Evolutionary conservation across 2,797 vertebrate species (phyloP).

Genomic region (Nothura maculosa): DNA sequence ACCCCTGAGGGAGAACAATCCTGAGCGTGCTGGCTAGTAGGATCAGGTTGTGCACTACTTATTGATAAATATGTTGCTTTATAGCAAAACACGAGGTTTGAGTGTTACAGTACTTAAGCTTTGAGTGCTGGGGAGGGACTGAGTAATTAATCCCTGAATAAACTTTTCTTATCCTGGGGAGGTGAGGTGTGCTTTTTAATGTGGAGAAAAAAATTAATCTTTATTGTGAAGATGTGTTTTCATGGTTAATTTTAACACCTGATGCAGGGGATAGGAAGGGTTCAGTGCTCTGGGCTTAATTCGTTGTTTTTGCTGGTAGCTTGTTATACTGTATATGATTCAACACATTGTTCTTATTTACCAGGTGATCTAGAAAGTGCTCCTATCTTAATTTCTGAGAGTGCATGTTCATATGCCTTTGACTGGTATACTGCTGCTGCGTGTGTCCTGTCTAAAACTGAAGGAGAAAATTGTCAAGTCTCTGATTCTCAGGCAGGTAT

Average conservation of each 20-base stretch:
- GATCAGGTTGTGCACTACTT: neutral
- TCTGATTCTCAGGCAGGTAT: conserved; percentile 91
- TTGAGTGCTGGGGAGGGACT: neutral
- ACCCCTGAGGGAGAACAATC: neutral
- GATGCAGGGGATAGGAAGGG: neutral
- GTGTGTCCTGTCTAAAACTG: conserved; percentile 89
- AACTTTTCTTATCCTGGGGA: neutral
- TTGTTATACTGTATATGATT: neutral
- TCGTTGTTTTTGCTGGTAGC: neutral
- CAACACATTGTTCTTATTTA: neutral
- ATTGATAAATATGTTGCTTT: neutral
- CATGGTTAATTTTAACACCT: neutral
- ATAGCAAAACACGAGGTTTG: neutral
- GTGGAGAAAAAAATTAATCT: neutral
- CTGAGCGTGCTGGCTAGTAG: neutral
- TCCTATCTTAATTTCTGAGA: conserved; percentile 83
- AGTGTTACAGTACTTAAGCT: neutral
- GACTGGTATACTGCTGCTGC: conserved; percentile 94
- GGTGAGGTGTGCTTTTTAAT: neutral
- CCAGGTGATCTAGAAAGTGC: conserved; percentile 91
- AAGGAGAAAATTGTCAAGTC: conserved; percentile 92
- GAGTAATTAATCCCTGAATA: neutral
- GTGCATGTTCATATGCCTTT: conserved; percentile 87
- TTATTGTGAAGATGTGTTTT: neutral
- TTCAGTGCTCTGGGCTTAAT: neutral